phyloP scores from a whole-genome alignment of 2,888 invertebrate genomes.

The Pyralis farinalis region DNA sequence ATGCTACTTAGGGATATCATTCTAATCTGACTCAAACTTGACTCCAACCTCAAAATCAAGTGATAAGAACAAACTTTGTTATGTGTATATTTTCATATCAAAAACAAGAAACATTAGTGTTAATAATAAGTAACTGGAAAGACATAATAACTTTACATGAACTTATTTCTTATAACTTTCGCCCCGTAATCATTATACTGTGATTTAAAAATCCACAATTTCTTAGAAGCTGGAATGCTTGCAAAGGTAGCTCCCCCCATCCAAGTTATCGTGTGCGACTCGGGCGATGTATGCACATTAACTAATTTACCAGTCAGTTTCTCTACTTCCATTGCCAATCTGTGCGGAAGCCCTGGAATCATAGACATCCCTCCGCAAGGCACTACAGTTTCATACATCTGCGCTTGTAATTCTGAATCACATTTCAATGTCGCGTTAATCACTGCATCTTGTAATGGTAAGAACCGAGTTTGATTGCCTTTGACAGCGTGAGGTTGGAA shows the following conservation, averaged over 20 bases:
- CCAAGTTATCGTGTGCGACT: conserved; percentile 52
- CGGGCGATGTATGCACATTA: conserved; percentile 35
- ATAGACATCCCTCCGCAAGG: conserved; percentile 50
- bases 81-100: too few relatives aligned
- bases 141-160: conserved; percentile 31
- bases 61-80: too few relatives aligned
- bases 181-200: conserved; percentile 59
- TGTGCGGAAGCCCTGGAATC: conserved; percentile 43
- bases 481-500: conserved; percentile 47
- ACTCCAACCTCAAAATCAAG: too few relatives aligned
- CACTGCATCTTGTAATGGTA: conserved; percentile 43
- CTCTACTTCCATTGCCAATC: conserved; percentile 43
- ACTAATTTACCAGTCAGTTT: conserved; percentile 26
- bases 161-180: conserved; percentile 53
- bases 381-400: conserved; percentile 41
- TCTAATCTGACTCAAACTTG: too few relatives aligned
- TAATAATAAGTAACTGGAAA: too few relatives aligned
- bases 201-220: conserved; percentile 48
- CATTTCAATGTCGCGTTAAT: conserved; percentile 40
- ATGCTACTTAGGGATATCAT: too few relatives aligned
- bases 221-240: conserved; percentile 38
- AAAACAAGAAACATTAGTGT: too few relatives aligned
- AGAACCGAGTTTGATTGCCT: conserved; percentile 20
- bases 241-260: conserved; percentile 62
- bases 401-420: conserved; percentile 41